phyloP scores from a whole-genome alignment of 2,888 invertebrate genomes.

The Diarsia rubi region DNA sequence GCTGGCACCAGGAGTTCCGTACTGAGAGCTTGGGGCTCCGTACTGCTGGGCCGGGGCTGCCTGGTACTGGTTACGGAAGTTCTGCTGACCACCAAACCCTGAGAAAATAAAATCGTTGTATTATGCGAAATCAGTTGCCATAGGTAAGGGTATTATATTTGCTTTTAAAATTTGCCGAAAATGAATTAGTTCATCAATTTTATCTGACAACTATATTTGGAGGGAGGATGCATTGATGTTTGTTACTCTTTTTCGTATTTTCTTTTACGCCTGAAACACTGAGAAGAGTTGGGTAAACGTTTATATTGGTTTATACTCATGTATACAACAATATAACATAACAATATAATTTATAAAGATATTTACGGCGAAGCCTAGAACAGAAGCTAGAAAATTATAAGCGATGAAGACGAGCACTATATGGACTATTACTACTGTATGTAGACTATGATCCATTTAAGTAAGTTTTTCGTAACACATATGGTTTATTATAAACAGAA shows the following conservation, averaged over 20 bases:
- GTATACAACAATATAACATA: no score
- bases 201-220: not conserved
- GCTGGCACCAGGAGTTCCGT: slow-evolving; percentile 52
- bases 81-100: slow-evolving; percentile 68
- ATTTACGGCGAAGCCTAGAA: no score
- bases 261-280: not conserved
- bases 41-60: slow-evolving; percentile 58
- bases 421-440: not conserved
- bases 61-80: slow-evolving; percentile 38
- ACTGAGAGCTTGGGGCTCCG: slow-evolving; percentile 66
- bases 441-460: not conserved
- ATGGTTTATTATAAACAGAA: not conserved
- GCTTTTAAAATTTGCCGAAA: not conserved
- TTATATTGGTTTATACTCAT: no score
- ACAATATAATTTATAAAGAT: no score
- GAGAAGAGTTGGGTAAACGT: not conserved
- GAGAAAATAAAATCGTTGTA: slow-evolving; percentile 3
- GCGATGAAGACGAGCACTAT: not conserved
- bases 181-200: not conserved
- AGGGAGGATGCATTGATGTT: no score
- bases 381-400: not conserved
- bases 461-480: not conserved
- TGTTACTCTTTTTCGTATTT: no score
- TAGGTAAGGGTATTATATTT: not conserved
- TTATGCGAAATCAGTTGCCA: not conserved